Conservation (phyloP, 2,797 vertebrate species). For the Harpagifer antarcticus region DNA sequence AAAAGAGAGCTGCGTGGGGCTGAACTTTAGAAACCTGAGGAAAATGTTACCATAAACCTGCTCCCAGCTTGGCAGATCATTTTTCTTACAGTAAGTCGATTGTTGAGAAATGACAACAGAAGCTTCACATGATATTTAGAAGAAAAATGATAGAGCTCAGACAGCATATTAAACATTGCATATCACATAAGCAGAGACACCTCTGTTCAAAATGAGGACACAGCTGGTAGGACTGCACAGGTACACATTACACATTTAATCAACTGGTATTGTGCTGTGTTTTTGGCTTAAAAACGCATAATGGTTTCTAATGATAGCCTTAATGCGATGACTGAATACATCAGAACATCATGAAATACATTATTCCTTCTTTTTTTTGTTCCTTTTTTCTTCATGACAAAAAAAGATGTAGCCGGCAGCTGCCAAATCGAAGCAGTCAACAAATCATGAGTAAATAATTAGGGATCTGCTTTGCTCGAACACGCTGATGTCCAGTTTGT, state of each 20-base stretch:
- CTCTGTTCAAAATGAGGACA: slow-evolving; percentile 38
- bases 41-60: slow-evolving; percentile 75
- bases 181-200: slow-evolving; percentile 36
- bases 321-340: slow-evolving; percentile 44
- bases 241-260: slow-evolving; percentile 46
- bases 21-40: slow-evolving; percentile 77
- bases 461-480: slow-evolving; percentile 49
- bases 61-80: slow-evolving; percentile 74
- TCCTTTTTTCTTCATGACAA: slow-evolving; percentile 16
- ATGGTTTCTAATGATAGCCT: slow-evolving; percentile 55
- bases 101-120: slow-evolving; percentile 70
- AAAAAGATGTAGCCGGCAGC: slow-evolving; percentile 46
- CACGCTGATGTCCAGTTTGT: slow-evolving; percentile 59
- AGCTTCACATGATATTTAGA: slow-evolving; percentile 69
- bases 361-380: slow-evolving; percentile 28
- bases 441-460: slow-evolving; percentile 62
- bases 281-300: slow-evolving; percentile 40
- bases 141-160: slow-evolving; percentile 56
- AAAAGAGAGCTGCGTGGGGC: slow-evolving; percentile 74
- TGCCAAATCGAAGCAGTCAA: slow-evolving; percentile 24
- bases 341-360: slow-evolving; percentile 53
- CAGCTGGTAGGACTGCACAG: slow-evolving; percentile 45
- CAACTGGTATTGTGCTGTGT: slow-evolving; percentile 34
- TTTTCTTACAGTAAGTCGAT: slow-evolving; percentile 71
- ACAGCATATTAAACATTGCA: slow-evolving; percentile 50